These are phyloP conservation scores for Tillus elongatus DNA, from an alignment of 2,888 invertebrate species.

Conservation along the genomic window DNA sequence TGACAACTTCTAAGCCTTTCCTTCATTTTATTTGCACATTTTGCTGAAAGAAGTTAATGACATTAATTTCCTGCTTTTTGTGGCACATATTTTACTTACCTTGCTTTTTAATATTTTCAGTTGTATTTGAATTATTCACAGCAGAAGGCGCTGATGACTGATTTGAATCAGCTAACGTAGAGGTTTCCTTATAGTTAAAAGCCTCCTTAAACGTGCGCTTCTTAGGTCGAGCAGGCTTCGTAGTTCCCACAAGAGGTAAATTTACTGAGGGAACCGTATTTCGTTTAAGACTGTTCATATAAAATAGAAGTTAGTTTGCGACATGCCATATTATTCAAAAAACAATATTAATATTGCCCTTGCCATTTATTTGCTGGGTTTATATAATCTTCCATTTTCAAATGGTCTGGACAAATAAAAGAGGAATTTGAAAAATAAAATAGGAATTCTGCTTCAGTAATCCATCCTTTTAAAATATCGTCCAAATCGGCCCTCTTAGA, in stretches of 20 bases:
- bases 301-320: too few relatives aligned
- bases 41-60: too few relatives aligned
- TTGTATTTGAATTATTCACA: too few relatives aligned
- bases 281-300: slow-evolving; percentile 1
- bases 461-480: neutral
- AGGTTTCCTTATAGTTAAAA: too few relatives aligned
- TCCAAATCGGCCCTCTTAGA: neutral
- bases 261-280: neutral
- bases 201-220: slow-evolving; percentile 2
- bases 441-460: neutral
- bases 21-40: too few relatives aligned
- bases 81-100: slow-evolving; percentile 3
- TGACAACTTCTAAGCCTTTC: too few relatives aligned
- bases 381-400: neutral
- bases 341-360: neutral
- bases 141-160: too few relatives aligned
- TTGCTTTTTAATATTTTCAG: too few relatives aligned
- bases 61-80: too few relatives aligned
- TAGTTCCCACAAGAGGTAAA: slow-evolving; percentile 1
- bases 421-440: neutral
- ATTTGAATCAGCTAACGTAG: too few relatives aligned
- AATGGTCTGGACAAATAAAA: slow-evolving; percentile 2
- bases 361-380: neutral
- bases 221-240: slow-evolving; percentile 1
- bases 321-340: neutral